These are phyloP conservation scores for Scophthalmus maximus DNA, from an alignment of 2,113 vertebrate genomes.

Conservation along the genomic window DNA sequence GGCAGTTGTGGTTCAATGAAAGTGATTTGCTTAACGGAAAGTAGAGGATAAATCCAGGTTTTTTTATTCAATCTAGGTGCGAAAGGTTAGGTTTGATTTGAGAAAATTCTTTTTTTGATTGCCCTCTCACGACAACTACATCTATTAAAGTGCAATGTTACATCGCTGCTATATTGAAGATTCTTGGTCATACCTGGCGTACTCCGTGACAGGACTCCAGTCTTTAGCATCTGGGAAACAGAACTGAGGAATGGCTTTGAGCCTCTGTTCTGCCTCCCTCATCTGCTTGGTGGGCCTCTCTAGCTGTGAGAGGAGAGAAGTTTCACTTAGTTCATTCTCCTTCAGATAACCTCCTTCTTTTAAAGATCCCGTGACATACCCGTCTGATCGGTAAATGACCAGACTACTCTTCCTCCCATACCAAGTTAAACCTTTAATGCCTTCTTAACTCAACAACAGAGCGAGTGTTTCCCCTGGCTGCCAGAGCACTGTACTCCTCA, in stretches of 20 bases:
- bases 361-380: constrained; percentile 6
- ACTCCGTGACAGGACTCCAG: constrained; percentile 95
- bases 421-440: constrained; percentile 43
- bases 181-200: constrained; percentile 86
- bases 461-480: constrained; percentile 23
- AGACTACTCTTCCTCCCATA: constrained; percentile 49
- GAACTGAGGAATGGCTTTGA: constrained; percentile 98
- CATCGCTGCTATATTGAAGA: neutral
- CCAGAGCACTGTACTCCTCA: constrained; percentile 58
- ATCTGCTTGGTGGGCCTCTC: constrained; percentile 97
- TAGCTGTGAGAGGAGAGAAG: constrained; percentile 82
- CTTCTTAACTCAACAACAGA: constrained; percentile 35
- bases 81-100: no score
- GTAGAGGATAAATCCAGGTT: no score
- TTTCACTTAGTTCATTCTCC: constrained; percentile 32
- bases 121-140: no score
- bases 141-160: no score
- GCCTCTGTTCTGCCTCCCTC: constrained; percentile 95
- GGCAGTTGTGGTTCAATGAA: no score
- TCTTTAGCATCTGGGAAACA: constrained; percentile 99
- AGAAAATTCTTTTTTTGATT: no score
- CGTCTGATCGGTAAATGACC: constrained; percentile 48
- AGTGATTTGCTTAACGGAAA: no score
- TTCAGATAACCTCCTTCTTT: constrained; percentile 42
- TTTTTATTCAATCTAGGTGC: no score